Base-by-base conservation (phyloP, 2,113 vertebrate species). In the Ammodytes dubius region DNA sequence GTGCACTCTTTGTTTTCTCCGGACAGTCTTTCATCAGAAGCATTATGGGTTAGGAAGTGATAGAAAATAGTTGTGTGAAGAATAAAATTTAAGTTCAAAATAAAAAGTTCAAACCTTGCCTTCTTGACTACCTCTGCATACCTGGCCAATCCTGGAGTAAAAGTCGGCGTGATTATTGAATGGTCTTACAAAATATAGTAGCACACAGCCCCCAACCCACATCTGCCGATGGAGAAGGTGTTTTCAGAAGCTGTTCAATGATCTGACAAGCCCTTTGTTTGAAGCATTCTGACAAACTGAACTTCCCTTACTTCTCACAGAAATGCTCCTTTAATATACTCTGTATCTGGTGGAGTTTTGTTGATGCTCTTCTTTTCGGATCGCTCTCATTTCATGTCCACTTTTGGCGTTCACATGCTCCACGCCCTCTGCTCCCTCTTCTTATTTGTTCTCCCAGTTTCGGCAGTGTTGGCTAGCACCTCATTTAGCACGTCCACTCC, bases 401-500 rank as follows among this genome's bases (percentile, higher is more conserved):
- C 86, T 78, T 81, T 76, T 84, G 61, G 47, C 74, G 64, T 63
- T 73, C 63, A 13, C 77, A 67, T 35, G 46, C 66, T 84, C 54
- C 64, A 7, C 10, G 5, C 60, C 27, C 57, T 74, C 69, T 80
- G 65, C 66, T 67, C 80, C 65, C 73, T 45, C 74, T 54, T 70
- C 69, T 84, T 87, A 83, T 92, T 91, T 91, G 83, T 79, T 92
- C 76, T 91, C 83, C 54, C 27, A 27, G 70, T 89, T 77, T 89
- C 69, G 88, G 77, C 75, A 63, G 77, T 45, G 69, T 90, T 83
- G 92, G 79, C 74, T 80, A 74, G 80, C 83, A 27, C 61, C 82
- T 80, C 73, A 84, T 86, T 92, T 86, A 90, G 88, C 84, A 86
- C 71, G 61, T 89, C 81, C 80, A 52, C 80, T 69, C 66, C 54